These are phyloP conservation scores for Eupithecia subfuscata DNA, from an alignment of 2,888 invertebrate species.

Conservation along the genomic window DNA sequence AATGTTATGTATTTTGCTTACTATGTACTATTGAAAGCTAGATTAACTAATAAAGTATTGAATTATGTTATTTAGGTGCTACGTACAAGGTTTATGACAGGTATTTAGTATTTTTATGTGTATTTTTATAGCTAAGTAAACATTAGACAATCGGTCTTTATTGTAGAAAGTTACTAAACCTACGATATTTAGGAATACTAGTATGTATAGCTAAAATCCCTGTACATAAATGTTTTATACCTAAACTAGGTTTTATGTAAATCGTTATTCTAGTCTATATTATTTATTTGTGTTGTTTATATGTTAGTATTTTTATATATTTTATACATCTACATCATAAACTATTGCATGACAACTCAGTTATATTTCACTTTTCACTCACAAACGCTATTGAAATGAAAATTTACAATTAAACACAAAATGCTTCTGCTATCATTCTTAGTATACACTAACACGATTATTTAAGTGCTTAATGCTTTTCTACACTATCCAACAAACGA, in stretches of 20 bases:
- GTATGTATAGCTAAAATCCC: not conserved
- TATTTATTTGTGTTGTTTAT: conserved; percentile 22
- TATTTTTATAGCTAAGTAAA: conserved; percentile 40
- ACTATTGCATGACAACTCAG: conserved; percentile 16
- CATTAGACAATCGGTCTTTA: conserved; percentile 17
- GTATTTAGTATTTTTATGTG: conserved; percentile 41
- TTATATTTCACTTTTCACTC: not conserved
- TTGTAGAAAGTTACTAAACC: conserved; percentile 27
- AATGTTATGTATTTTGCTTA: conserved; percentile 34
- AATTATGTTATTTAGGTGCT: conserved; percentile 44
- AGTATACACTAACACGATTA: not conserved
- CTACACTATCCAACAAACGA: not conserved
- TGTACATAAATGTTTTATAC: conserved; percentile 23
- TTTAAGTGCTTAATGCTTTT: not conserved
- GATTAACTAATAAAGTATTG: conserved; percentile 36
- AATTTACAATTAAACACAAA: not conserved
- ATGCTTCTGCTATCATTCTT: not conserved
- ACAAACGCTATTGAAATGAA: not conserved
- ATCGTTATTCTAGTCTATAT: conserved; percentile 15
- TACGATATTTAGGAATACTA: conserved; percentile 18
- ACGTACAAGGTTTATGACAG: conserved; percentile 42
- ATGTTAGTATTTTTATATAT: conserved; percentile 11
- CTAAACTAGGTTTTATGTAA: conserved; percentile 10
- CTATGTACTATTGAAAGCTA: conserved; percentile 38
- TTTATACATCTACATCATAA: conserved; percentile 7